phyloP scores from a whole-genome alignment of 2,113 vertebrate genomes.

The Tautogolabrus adspersus region DNA sequence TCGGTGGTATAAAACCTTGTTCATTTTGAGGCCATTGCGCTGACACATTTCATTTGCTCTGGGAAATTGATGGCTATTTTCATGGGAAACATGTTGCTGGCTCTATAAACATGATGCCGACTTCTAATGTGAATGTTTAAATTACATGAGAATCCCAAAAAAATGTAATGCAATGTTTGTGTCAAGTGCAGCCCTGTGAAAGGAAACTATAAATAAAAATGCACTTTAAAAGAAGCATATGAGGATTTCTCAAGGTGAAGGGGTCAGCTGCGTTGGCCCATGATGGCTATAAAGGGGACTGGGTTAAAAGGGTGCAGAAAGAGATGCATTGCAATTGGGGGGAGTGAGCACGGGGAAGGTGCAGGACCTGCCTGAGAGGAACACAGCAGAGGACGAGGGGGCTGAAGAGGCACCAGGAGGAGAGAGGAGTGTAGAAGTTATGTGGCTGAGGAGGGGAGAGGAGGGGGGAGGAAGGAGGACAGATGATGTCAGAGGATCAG shows the following conservation, averaged over 20 bases:
- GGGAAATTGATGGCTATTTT: conserved; percentile 27
- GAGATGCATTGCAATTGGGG: conserved; percentile 15
- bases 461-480: conserved; percentile 64
- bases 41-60: conserved; percentile 34
- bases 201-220: conserved; percentile 51
- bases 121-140: neutral
- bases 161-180: neutral
- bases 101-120: neutral
- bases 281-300: conserved; percentile 20
- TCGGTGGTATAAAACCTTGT: conserved; percentile 1
- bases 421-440: conserved; percentile 73
- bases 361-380: conserved; percentile 70
- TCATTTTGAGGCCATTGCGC: conserved; percentile 34
- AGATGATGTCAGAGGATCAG: conserved; percentile 83
- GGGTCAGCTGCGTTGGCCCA: conserved; percentile 28
- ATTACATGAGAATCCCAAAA: neutral
- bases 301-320: conserved; percentile 33
- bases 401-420: conserved; percentile 61
- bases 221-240: conserved; percentile 52
- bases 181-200: conserved; percentile 27
- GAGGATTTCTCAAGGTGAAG: conserved; percentile 11
- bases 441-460: conserved; percentile 66
- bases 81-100: conserved; percentile 13
- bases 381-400: conserved; percentile 60
- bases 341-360: conserved; percentile 18